Percentiles rank a stretch among this genome's conserved stretches.
Conservation (phyloP, 1,140 invertebrate genomes). For the Alviniconcha marisindica region DNA sequence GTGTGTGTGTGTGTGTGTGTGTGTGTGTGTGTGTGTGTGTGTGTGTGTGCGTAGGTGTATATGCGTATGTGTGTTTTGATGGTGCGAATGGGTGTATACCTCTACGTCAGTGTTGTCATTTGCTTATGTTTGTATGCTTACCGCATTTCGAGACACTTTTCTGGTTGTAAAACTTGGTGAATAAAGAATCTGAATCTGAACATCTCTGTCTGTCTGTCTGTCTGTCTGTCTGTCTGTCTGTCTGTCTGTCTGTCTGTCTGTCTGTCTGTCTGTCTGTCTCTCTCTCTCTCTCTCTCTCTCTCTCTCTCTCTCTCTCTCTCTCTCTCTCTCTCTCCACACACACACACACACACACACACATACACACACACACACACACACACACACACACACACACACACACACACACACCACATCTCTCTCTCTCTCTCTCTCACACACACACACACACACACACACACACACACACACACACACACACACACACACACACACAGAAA, state of each 20-base stretch:
- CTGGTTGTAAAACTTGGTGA: no score
- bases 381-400: conserved; percentile 16
- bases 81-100: no score
- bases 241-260: not conserved
- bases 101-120: no score
- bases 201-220: not conserved
- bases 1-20: conserved; percentile 1
- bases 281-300: not conserved
- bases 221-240: not conserved
- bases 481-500: not conserved
- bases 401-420: no score
- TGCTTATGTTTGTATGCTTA: no score
- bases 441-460: not conserved
- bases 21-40: not conserved
- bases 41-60: not conserved
- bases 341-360: not conserved
- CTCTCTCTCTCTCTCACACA: not conserved
- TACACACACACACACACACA: not conserved
- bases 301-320: not conserved
- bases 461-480: conserved; percentile 9
- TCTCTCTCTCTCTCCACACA: not conserved
- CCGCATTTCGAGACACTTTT: no score
- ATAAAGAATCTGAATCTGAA: no score
- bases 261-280: no score
- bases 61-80: not conserved